Conservation (phyloP, 2,113 vertebrate species). For the Nannobrachium achirus region DNA sequence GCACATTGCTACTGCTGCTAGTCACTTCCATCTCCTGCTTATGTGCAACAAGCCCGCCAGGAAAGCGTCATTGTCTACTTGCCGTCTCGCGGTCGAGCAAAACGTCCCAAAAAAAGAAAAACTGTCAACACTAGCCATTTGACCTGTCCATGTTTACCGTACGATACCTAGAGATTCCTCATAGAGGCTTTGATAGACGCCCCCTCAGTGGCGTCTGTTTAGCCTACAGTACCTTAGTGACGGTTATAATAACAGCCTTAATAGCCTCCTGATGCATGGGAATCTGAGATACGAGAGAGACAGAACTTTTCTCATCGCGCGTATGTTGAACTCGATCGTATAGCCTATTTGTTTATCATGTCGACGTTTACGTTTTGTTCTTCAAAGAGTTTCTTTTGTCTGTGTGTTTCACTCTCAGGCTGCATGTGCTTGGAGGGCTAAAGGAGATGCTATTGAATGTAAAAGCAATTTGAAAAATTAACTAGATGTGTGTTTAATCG, state of each 20-base stretch:
- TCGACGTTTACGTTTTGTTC: slow-evolving; percentile 4
- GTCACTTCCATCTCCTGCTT: slow-evolving; percentile 71
- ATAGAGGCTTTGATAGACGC: slow-evolving; percentile 3
- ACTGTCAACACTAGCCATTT: background rate
- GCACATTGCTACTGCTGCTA: slow-evolving; percentile 53
- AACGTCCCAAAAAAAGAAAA: slow-evolving; percentile 1
- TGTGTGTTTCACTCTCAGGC: slow-evolving; percentile 70
- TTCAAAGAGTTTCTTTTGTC: slow-evolving; percentile 10
- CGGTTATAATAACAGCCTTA: slow-evolving; percentile 59
- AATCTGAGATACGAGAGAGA: slow-evolving; percentile 32
- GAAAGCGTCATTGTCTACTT: slow-evolving; percentile 36
- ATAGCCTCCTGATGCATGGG: slow-evolving; percentile 68
- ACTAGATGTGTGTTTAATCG: slow-evolving; percentile 53
- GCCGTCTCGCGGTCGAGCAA: slow-evolving; percentile 7
- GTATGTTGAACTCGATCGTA: slow-evolving; percentile 41
- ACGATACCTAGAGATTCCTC: slow-evolving; percentile 4
- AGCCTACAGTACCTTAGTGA: slow-evolving; percentile 12
- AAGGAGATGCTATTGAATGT: slow-evolving; percentile 82
- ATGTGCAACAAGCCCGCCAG: slow-evolving; percentile 32
- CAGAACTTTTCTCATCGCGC: slow-evolving; percentile 30
- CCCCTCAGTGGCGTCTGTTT: background rate
- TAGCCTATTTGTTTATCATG: slow-evolving; percentile 44
- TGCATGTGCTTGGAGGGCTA: slow-evolving; percentile 82
- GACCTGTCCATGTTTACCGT: slow-evolving; percentile 10
- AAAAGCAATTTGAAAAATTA: slow-evolving; percentile 69